Conservation (phyloP, 2,113 vertebrate species). For the Gopherus evgoodei region DNA sequence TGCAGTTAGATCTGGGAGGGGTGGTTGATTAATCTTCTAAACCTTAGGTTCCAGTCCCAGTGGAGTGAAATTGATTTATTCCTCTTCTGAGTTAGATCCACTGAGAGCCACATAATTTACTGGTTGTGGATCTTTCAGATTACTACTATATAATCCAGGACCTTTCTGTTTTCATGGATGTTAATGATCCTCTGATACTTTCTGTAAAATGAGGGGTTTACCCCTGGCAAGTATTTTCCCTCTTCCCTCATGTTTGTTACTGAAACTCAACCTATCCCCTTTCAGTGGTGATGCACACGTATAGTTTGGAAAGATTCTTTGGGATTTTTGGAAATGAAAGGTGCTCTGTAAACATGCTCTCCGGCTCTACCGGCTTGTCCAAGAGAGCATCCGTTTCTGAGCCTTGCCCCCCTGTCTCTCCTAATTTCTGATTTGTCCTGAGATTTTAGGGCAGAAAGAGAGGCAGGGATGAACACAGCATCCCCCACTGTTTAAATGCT, state of each 20-base stretch:
- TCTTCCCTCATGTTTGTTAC: accelerated
- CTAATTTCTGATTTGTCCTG: background rate
- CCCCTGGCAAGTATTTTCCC: background rate
- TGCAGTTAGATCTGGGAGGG: background rate
- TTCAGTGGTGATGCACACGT: background rate
- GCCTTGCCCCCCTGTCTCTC: background rate
- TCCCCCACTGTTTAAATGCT: background rate
- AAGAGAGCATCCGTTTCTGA: background rate
- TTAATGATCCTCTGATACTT: background rate
- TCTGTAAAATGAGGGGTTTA: background rate
- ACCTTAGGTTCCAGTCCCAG: background rate
- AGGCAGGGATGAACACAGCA: background rate
- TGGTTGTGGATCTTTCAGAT: background rate
- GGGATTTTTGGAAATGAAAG: background rate
- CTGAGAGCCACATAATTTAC: background rate
- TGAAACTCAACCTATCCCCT: accelerated
- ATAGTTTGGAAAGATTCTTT: background rate
- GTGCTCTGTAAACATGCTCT: background rate
- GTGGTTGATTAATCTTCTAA: background rate
- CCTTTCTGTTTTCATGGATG: background rate
- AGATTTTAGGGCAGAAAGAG: background rate
- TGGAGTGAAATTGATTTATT: background rate
- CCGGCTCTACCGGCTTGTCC: background rate
- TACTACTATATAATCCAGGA: background rate
- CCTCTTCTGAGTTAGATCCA: background rate